Percentiles rank a stretch among this genome's conserved stretches.
These are phyloP conservation scores for Hemaris fuciformis DNA, from an alignment of 2,888 invertebrate genomes.

Conservation along the genomic window DNA sequence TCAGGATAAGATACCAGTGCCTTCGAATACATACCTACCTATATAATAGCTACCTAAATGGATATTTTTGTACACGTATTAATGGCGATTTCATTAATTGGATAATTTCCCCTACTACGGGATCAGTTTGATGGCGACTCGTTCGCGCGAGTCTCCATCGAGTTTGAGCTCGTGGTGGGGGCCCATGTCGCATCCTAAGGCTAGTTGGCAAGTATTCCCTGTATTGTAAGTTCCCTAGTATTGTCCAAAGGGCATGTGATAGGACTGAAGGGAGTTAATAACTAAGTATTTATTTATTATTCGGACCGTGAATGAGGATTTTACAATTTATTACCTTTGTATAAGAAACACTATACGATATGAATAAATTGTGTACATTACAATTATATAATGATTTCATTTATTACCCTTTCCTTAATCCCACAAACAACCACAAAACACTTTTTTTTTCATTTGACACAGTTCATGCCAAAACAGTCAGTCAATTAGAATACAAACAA, in stretches of 20 bases:
- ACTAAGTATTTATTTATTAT: slow-evolving; percentile 80
- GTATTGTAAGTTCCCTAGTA: slow-evolving; percentile 59
- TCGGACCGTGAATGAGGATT: slow-evolving; percentile 73
- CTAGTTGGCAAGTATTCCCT: slow-evolving; percentile 62
- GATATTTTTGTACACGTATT: slow-evolving; percentile 78
- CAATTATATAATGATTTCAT: slow-evolving; percentile 66
- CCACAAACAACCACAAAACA: too few relatives aligned
- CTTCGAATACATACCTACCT: slow-evolving; percentile 79
- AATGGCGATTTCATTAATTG: slow-evolving; percentile 51
- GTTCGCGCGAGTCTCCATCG: slow-evolving; percentile 23
- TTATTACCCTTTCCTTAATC: slow-evolving; percentile 22
- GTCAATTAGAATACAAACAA: too few relatives aligned
- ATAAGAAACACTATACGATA: slow-evolving; percentile 79
- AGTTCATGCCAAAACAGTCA: too few relatives aligned
- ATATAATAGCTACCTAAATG: slow-evolving; percentile 64
- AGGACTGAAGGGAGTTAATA: slow-evolving; percentile 61
- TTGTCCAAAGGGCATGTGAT: slow-evolving; percentile 68
- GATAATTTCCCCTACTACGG: slow-evolving; percentile 40
- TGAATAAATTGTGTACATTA: slow-evolving; percentile 81
- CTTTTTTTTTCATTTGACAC: too few relatives aligned
- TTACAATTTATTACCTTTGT: slow-evolving; percentile 82
- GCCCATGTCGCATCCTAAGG: slow-evolving; percentile 51
- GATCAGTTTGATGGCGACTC: slow-evolving; percentile 18
- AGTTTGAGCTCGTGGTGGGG: slow-evolving; percentile 33
- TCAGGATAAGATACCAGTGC: slow-evolving; percentile 75